phyloP scores from a whole-genome alignment of 2,888 invertebrate species.

The Pharmacophagus antenor region DNA sequence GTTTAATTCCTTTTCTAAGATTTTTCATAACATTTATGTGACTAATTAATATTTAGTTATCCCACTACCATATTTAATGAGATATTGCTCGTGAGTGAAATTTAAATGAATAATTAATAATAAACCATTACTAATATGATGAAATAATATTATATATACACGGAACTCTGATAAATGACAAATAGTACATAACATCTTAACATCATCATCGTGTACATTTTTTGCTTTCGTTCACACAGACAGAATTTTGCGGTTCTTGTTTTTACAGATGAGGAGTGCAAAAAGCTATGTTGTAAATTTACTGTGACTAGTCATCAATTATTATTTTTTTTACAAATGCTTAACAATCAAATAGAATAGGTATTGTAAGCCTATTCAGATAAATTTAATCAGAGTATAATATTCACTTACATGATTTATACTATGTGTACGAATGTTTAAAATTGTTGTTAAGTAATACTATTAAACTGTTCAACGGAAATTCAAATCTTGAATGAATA shows the following conservation, averaged over 20 bases:
- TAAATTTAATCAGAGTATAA: no score
- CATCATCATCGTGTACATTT: background rate
- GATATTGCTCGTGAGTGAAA: no score
- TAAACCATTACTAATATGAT: background rate
- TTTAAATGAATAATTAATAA: background rate
- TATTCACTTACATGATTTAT: no score
- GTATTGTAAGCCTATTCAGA: no score
- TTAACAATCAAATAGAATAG: background rate
- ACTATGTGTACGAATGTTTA: no score
- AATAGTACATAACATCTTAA: background rate
- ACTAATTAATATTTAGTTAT: no score
- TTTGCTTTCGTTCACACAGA: background rate
- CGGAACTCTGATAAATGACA: background rate
- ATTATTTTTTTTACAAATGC: background rate
- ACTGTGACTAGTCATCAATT: background rate
- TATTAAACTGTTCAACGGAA: no score
- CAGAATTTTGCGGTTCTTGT: background rate
- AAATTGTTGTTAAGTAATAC: no score
- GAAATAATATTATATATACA: background rate
- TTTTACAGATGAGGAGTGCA: slow-evolving; percentile 1
- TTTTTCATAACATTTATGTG: no score
- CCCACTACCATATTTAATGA: no score
- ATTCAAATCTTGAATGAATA: no score
- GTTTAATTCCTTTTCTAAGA: no score
- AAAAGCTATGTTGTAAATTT: background rate